A percentile compares a stretch with the other conserved stretches of the same genome.
Evolutionary conservation across 2,888 invertebrate species (phyloP).

Genomic region (Dioctria rufipes): DNA sequence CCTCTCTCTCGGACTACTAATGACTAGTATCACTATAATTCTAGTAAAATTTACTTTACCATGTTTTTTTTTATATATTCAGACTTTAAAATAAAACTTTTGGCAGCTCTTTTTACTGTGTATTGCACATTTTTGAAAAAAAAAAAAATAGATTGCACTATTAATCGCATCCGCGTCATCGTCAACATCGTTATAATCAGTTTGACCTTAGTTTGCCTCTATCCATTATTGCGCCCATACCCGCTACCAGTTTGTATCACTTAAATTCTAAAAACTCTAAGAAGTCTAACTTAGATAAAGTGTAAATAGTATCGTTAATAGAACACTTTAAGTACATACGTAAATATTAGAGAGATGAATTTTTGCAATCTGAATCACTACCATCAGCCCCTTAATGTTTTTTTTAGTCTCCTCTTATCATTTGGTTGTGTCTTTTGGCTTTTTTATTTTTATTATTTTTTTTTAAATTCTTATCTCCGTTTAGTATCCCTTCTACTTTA

Average conservation of each 20-base stretch:
- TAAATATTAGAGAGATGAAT: conserved; percentile 8
- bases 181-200: conserved; percentile 10
- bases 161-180: not conserved
- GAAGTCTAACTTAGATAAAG: conserved; percentile 45
- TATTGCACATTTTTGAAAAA: conserved; percentile 45
- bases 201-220: conserved; percentile 33
- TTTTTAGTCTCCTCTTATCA: no score
- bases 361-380: not conserved
- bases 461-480: not conserved
- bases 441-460: no score
- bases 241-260: not conserved
- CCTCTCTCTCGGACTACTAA: conserved; percentile 1
- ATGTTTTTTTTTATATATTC: conserved; percentile 20
- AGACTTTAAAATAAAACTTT: conserved; percentile 50
- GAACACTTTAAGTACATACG: not conserved
- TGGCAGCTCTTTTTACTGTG: conserved; percentile 44
- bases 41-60: conserved; percentile 35
- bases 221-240: no score
- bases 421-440: no score
- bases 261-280: conserved; percentile 25
- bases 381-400: no score
- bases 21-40: conserved; percentile 48
- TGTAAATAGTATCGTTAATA: conserved; percentile 14
- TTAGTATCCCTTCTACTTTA: not conserved
- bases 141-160: conserved; percentile 37